phyloP scores from a whole-genome alignment of 2,888 invertebrate genomes.

The Callimorpha dominula region DNA sequence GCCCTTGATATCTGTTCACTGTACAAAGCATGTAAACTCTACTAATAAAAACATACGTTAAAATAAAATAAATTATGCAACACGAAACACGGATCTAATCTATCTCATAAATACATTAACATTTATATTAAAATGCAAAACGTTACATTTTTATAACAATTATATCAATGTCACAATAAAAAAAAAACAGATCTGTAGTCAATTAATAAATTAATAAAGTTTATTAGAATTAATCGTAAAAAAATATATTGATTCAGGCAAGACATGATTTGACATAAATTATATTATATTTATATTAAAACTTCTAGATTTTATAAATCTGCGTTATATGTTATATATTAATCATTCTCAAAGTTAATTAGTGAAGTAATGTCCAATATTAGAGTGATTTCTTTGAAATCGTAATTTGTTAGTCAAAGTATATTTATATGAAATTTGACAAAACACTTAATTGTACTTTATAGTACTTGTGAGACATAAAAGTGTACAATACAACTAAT shows the following conservation, averaged over 20 bases:
- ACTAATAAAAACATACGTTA: conserved; percentile 70
- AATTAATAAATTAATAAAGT: conserved; percentile 43
- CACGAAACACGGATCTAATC: conserved; percentile 72
- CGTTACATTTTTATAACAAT: conserved; percentile 44
- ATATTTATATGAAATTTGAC: conserved; percentile 61
- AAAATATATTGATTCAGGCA: conserved; percentile 71
- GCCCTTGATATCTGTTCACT: conserved; percentile 51
- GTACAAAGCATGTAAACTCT: conserved; percentile 77
- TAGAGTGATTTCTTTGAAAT: conserved; percentile 76
- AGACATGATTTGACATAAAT: conserved; percentile 69
- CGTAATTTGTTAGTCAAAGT: conserved; percentile 63
- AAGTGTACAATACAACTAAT: conserved; percentile 51
- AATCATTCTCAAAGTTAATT: conserved; percentile 56
- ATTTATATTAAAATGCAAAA: conserved; percentile 55
- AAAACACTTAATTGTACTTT: conserved; percentile 62
- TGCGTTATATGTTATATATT: conserved; percentile 43
- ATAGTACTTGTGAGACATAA: conserved; percentile 54
- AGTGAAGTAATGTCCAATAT: conserved; percentile 60
- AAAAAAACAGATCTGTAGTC: conserved; percentile 53
- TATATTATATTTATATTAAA: conserved; percentile 48
- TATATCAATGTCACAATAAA: conserved; percentile 37
- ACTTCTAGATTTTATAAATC: conserved; percentile 61
- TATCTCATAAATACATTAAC: conserved; percentile 50
- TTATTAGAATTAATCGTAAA: conserved; percentile 51
- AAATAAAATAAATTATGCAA: conserved; percentile 83